Evolutionary conservation across 2,888 invertebrate species (phyloP).

Genomic region (Eilema caniola): DNA sequence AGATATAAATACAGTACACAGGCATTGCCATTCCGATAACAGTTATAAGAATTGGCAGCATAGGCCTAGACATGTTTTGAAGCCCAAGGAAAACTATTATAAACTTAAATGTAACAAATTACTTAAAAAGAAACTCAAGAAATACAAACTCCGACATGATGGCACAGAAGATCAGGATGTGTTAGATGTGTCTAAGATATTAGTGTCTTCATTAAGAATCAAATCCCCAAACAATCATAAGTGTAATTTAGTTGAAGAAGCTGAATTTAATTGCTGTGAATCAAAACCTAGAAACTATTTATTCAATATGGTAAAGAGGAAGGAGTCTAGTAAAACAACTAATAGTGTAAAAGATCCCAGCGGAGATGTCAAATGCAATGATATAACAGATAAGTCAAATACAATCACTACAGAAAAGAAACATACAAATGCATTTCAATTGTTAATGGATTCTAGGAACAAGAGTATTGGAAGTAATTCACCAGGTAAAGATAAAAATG

Average conservation of each 20-base stretch:
- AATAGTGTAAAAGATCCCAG: constrained; percentile 35
- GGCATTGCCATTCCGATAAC: constrained; percentile 31
- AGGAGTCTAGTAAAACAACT: constrained; percentile 48
- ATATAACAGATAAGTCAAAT: constrained; percentile 30
- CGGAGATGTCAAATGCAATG: constrained; percentile 26
- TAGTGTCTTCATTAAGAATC: constrained; percentile 68
- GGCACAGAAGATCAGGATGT: constrained; percentile 79
- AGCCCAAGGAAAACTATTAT: constrained; percentile 65
- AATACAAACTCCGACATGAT: constrained; percentile 77
- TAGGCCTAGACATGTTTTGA: constrained; percentile 55
- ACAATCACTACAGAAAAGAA: constrained; percentile 60
- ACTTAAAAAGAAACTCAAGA: constrained; percentile 75
- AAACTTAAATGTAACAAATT: constrained; percentile 68
- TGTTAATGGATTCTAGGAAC: constrained; percentile 90
- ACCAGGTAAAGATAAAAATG: constrained; percentile 84
- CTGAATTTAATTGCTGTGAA: constrained; percentile 44
- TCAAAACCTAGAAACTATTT: constrained; percentile 70
- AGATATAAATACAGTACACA: constrained; percentile 41
- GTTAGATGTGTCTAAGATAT: constrained; percentile 73
- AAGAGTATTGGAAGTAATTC: constrained; percentile 89
- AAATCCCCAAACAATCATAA: constrained; percentile 65
- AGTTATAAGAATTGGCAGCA: constrained; percentile 42
- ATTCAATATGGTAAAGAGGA: constrained; percentile 74
- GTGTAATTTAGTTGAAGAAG: constrained; percentile 25
- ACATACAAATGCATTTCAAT: constrained; percentile 87